A percentile compares a stretch with the other conserved stretches of the same genome.
Conservation (phyloP, 2,797 vertebrate species). For the Danio jaintianensis region DNA sequence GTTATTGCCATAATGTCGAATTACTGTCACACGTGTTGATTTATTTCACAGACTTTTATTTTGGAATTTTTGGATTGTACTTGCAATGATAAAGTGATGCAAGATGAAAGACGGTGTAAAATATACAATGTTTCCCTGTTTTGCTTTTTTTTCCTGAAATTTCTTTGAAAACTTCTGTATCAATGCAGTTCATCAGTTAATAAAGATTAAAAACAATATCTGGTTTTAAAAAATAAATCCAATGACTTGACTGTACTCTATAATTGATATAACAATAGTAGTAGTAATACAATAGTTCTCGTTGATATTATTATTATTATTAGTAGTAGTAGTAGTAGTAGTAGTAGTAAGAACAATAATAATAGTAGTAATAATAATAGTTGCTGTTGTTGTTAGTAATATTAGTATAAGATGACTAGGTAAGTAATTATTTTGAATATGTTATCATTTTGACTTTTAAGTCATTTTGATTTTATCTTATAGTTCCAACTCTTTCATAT, state of each 20-base stretch:
- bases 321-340: too few relatives aligned
- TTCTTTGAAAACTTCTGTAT: slow-evolving; percentile 1
- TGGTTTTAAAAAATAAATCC: not conserved
- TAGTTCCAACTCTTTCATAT: too few relatives aligned
- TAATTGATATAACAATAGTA: not conserved
- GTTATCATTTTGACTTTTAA: too few relatives aligned
- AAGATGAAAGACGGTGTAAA: not conserved
- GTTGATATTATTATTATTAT: too few relatives aligned
- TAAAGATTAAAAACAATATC: slow-evolving; percentile 18
- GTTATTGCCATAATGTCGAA: not conserved
- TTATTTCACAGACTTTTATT: not conserved
- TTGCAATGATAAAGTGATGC: not conserved
- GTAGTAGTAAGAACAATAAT: too few relatives aligned
- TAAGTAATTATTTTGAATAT: too few relatives aligned
- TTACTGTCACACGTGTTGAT: not conserved
- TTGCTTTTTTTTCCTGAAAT: not conserved
- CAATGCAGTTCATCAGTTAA: slow-evolving; percentile 18
- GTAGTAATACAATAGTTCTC: too few relatives aligned
- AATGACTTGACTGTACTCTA: not conserved
- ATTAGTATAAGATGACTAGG: too few relatives aligned
- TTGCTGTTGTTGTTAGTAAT: too few relatives aligned
- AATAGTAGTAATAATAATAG: too few relatives aligned
- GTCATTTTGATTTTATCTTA: too few relatives aligned
- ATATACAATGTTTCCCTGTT: slow-evolving; percentile 27
- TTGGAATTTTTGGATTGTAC: slow-evolving; percentile 6